Base-by-base conservation (phyloP, 2,888 invertebrate species). In the Pristionchus mayeri region DNA sequence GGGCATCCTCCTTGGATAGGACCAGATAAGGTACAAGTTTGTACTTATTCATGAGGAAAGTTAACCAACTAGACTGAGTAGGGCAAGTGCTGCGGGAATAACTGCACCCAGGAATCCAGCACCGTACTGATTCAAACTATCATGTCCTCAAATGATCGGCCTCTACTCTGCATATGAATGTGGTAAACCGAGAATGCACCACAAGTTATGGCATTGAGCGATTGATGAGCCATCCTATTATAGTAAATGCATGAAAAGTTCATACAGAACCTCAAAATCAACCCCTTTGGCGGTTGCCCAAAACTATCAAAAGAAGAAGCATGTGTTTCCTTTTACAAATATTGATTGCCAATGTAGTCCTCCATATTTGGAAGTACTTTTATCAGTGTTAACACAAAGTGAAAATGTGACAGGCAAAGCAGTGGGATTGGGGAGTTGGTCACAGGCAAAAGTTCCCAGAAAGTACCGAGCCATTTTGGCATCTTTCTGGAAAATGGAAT, bases 151-250 rank as follows among this genome's bases (percentile, higher is more conserved):
- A 63, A 63, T 6, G 30, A 4, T 30, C 18, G 27, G 2, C 63
- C 63, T 63, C 63, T 63, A 11, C 63, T 63, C 21, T 63, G 63
- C 63, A 63, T 63, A 34, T 63, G 63, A 63, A 63, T 63, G 11
- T 63, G 63, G 21, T 63, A 63, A 3, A 63, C 34, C 11, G 30
- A 63, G 63, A 30, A 63, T 63, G 63, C 63, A n/a, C 63, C 63
- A 30, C 63, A 63, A 18, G 63, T 63, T 18, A 63, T 63, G n/a
- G 54, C 54, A 18, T n/a, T 54, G 6, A 24, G 54, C 54, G n/a
- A 54, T 54, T 54, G 54, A 21, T 54, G 54, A 6, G 54, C 54
- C 4, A 54, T 54, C 18, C 30, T 63, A 13, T 30, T 63, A 18
- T 63, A 63, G 1, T 34, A 13, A 3, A 63, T 16, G 7, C 16